Evolutionary conservation across 2,113 vertebrate species (phyloP).

Genomic region (Gobiocypris rarus): DNA sequence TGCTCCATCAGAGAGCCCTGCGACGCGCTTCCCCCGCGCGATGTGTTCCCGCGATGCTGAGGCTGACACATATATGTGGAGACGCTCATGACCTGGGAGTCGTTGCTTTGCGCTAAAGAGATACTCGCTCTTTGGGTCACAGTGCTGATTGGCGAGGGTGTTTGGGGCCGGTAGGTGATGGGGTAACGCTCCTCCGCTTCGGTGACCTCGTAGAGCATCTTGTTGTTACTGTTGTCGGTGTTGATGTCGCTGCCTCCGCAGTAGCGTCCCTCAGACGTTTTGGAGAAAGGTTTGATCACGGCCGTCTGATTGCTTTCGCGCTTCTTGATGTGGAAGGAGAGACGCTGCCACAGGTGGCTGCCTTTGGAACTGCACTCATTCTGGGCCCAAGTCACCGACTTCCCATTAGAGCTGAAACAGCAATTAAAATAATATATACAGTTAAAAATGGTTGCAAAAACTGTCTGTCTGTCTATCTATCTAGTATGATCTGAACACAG

Average conservation of each 20-base stretch:
- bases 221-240: slow-evolving; percentile 77
- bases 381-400: slow-evolving; percentile 96
- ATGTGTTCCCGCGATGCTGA: slow-evolving; percentile 60
- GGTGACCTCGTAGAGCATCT: slow-evolving; percentile 84
- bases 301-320: slow-evolving; percentile 98
- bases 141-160: slow-evolving; percentile 91
- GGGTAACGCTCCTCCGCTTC: slow-evolving; percentile 88
- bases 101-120: slow-evolving; percentile 72
- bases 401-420: slow-evolving; percentile 89
- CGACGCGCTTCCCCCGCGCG: slow-evolving; percentile 70
- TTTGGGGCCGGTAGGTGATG: slow-evolving; percentile 81
- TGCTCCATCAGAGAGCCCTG: slow-evolving; percentile 95
- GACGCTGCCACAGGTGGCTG: slow-evolving; percentile 93
- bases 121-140: slow-evolving; percentile 79
- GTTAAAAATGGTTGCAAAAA: not conserved
- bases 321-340: slow-evolving; percentile 96
- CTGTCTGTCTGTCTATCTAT: not conserved
- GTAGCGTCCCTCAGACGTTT: slow-evolving; percentile 83
- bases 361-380: slow-evolving; percentile 88
- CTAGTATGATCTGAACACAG: not conserved
- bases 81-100: slow-evolving; percentile 79
- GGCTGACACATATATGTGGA: slow-evolving; percentile 82
- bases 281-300: slow-evolving; percentile 97
- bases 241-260: slow-evolving; percentile 72
- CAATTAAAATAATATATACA: not conserved